Evolutionary conservation across 2,888 invertebrate species (phyloP).

Genomic region (Tinea pellionella): DNA sequence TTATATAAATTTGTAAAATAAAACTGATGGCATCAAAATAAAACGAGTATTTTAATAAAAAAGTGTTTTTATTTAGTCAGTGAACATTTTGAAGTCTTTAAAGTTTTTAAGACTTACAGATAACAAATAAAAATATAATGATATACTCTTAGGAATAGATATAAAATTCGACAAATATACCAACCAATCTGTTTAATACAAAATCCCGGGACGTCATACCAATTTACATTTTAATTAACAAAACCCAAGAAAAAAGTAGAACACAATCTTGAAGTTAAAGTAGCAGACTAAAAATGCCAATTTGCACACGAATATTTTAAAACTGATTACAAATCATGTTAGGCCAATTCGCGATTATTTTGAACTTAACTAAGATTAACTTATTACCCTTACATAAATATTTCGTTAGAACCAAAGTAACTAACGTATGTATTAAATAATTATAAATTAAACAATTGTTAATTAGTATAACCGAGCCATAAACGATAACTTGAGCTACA

Average conservation of each 20-base stretch:
- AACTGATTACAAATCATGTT: neutral
- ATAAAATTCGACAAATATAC: too few species aligned
- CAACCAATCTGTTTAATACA: too few species aligned
- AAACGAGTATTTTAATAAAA: slow-evolving; percentile 19
- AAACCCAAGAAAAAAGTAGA: neutral
- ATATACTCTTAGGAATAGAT: too few species aligned
- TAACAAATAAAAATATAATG: too few species aligned
- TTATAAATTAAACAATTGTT: neutral
- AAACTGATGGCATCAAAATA: slow-evolving; percentile 21
- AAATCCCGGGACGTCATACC: neutral
- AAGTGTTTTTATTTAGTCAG: neutral
- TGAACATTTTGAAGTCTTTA: neutral
- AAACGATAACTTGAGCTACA: neutral
- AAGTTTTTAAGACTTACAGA: neutral
- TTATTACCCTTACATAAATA: neutral
- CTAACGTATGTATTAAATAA: neutral
- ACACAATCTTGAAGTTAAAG: neutral
- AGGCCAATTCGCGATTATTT: neutral
- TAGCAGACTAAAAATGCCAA: neutral
- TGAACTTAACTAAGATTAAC: neutral
- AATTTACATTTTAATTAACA: neutral
- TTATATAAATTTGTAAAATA: too few species aligned
- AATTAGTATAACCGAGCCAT: neutral
- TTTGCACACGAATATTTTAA: neutral
- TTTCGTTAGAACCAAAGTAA: neutral